phyloP scores from a whole-genome alignment of 2,797 vertebrate genomes.

The Lophius americanus region DNA sequence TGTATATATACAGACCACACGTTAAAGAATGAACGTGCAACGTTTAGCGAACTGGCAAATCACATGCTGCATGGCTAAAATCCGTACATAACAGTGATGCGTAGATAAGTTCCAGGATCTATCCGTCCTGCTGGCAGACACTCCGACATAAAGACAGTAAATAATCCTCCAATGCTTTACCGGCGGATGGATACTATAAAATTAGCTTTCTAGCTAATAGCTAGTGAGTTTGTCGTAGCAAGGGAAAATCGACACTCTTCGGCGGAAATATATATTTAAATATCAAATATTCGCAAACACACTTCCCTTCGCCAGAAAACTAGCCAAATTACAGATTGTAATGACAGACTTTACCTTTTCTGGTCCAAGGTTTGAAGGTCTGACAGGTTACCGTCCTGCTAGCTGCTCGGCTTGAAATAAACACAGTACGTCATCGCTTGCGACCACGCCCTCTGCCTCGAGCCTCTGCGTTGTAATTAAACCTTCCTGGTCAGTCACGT shows the following conservation, averaged over 20 bases:
- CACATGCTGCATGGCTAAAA: conserved; percentile 9
- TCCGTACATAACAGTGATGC: background rate
- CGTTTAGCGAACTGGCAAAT: conserved; percentile 6
- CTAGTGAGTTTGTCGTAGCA: conserved; percentile 35
- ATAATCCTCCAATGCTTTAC: conserved; percentile 8
- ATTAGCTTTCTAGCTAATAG: conserved; percentile 32
- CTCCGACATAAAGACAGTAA: background rate
- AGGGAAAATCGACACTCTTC: conserved; percentile 12
- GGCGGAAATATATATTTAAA: background rate
- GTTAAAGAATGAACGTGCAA: background rate
- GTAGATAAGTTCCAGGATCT: background rate
- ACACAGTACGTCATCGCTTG: conserved; percentile 66
- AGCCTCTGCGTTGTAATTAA: conserved; percentile 3
- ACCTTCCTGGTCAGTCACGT: background rate
- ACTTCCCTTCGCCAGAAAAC: rapidly evolving
- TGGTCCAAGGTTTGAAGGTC: conserved; percentile 43
- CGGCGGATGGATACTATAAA: conserved; percentile 9
- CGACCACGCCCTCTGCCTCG: conserved; percentile 59
- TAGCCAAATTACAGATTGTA: background rate
- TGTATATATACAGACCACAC: background rate
- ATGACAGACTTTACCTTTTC: conserved; percentile 61
- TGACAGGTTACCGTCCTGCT: conserved; percentile 22
- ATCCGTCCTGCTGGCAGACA: background rate
- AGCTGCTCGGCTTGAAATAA: conserved; percentile 62
- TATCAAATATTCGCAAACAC: background rate